phyloP scores from a whole-genome alignment of 2,888 invertebrate genomes.

The Trichopoda pennipes region DNA sequence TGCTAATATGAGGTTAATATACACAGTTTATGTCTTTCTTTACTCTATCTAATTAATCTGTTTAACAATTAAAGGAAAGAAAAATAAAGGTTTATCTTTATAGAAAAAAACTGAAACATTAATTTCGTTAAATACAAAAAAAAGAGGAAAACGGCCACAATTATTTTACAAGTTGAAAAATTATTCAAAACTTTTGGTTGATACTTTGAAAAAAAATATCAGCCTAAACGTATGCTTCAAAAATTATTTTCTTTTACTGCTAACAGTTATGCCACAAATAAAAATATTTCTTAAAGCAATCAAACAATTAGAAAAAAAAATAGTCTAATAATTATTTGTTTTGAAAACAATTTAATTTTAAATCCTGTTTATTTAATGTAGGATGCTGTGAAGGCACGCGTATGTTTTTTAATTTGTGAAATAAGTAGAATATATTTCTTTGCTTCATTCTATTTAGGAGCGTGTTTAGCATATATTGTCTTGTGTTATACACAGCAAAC shows the following conservation, averaged over 20 bases:
- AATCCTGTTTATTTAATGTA: conserved; percentile 44
- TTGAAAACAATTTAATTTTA: conserved; percentile 20
- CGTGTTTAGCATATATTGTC: background rate
- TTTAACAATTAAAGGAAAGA: too few relatives aligned
- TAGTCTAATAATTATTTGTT: background rate
- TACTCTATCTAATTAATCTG: too few relatives aligned
- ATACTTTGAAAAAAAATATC: too few relatives aligned
- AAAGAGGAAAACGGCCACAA: too few relatives aligned
- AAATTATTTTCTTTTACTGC: background rate
- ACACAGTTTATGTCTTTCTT: too few relatives aligned
- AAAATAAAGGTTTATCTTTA: too few relatives aligned
- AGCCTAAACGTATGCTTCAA: background rate
- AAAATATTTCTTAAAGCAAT: background rate
- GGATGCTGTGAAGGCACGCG: conserved; percentile 56
- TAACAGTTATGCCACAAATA: background rate
- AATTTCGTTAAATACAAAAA: too few relatives aligned
- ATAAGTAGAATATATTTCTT: conserved; percentile 11
- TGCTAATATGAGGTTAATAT: too few relatives aligned
- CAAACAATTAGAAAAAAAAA: background rate
- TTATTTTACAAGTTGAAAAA: too few relatives aligned
- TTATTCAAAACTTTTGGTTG: too few relatives aligned
- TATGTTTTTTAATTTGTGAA: conserved; percentile 32
- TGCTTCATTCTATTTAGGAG: background rate
- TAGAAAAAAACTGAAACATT: too few relatives aligned
- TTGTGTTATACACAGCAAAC: background rate